Conservation (phyloP, 2,888 invertebrate species). For the Luperina nickerlii region DNA sequence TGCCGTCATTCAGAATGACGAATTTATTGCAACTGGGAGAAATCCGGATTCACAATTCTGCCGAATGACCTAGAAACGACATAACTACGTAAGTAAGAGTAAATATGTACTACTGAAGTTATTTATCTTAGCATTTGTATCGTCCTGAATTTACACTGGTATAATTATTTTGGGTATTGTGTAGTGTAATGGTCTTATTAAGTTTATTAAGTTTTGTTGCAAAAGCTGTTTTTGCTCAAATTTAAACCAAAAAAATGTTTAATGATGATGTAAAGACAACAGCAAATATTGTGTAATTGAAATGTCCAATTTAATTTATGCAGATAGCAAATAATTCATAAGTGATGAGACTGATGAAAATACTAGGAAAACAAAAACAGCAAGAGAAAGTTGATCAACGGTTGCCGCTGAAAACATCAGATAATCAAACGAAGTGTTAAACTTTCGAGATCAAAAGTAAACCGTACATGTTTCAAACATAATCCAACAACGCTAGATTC, state of each 20-base stretch:
- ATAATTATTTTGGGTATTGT: slow-evolving; percentile 28
- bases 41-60: slow-evolving; percentile 42
- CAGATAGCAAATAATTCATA: not conserved
- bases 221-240: not conserved
- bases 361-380: not conserved
- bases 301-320: not conserved
- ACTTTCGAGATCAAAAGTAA: slow-evolving; percentile 53
- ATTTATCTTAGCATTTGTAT: slow-evolving; percentile 40
- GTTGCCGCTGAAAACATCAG: slow-evolving; percentile 17
- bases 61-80: slow-evolving; percentile 56
- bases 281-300: not conserved
- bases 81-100: slow-evolving; percentile 24
- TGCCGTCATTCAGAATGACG: no score
- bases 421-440: slow-evolving; percentile 41
- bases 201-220: not conserved
- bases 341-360: no score
- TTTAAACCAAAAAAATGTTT: not conserved
- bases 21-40: no score
- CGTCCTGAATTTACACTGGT: slow-evolving; percentile 15
- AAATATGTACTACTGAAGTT: slow-evolving; percentile 41
- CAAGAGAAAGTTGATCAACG: slow-evolving; percentile 1
- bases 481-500: slow-evolving; percentile 50
- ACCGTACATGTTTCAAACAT: slow-evolving; percentile 48
- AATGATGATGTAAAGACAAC: no score
- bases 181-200: not conserved